These are phyloP conservation scores for Scaptomyza parva DNA, from an alignment of 2,888 invertebrate genomes.

Conservation along the genomic window DNA sequence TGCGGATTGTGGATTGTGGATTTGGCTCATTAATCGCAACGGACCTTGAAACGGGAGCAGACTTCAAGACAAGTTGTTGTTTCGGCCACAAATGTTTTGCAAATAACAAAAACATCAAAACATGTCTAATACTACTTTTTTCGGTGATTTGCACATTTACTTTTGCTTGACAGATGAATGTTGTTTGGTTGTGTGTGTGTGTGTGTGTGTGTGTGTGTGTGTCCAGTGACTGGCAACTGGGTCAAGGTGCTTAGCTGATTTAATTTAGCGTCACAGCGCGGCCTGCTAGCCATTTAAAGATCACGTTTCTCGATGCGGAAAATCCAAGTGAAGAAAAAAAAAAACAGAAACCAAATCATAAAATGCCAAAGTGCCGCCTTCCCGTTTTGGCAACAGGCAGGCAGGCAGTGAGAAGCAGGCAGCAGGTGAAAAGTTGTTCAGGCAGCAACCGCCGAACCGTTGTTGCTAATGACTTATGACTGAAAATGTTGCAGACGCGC, in stretches of 20 bases:
- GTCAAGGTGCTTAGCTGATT: conserved; percentile 76
- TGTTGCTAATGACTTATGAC: conserved; percentile 65
- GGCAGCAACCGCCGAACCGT: conserved; percentile 38
- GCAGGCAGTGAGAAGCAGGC: too few species aligned
- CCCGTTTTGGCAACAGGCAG: too few species aligned
- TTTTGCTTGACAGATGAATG: conserved; percentile 39
- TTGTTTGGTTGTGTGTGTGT: conserved; percentile 1
- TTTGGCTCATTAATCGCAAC: conserved; percentile 68
- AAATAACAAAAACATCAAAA: conserved; percentile 39
- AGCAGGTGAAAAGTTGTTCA: conserved; percentile 59
- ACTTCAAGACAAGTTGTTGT: conserved; percentile 31
- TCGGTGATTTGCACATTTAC: conserved; percentile 75
- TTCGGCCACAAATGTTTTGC: conserved; percentile 29
- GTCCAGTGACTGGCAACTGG: conserved; percentile 58
- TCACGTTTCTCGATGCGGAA: conserved; percentile 67
- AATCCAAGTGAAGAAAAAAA: conserved; percentile 48
- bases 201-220: conserved; percentile 13
- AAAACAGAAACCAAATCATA: conserved; percentile 51
- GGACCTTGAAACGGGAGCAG: conserved; percentile 66
- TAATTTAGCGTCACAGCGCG: conserved; percentile 64
- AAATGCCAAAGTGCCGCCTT: conserved; percentile 31
- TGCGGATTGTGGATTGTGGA: conserved; percentile 11
- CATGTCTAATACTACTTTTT: conserved; percentile 59
- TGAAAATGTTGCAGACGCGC: conserved; percentile 39
- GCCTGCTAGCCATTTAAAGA: conserved; percentile 37